Evolutionary conservation across 2,113 vertebrate genomes (phyloP), one percentile per base, ranked within the genome.

Genomic region (Leucopsar rothschildi): DNA sequence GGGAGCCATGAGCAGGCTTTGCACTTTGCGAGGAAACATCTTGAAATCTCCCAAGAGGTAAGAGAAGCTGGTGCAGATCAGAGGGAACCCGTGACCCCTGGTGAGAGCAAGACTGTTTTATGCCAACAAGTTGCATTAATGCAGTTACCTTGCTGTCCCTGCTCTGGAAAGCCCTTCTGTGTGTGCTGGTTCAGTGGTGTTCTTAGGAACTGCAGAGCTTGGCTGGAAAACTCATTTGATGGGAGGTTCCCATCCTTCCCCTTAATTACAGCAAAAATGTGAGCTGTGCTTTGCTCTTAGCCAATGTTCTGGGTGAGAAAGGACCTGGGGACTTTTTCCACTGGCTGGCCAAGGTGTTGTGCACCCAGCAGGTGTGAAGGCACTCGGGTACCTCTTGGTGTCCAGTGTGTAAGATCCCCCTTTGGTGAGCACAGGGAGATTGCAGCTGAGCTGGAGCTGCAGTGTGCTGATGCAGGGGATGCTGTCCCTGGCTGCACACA

Each of bases 41-140:
- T 99, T 65, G 98, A 99, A 66, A 99, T 99, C 95, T 99, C 99
- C 31, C 98, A 97, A 96, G 99, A 99, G 98, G 99, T 99, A 91
- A 98, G 97, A 94, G 61, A n/a, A 52, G 33, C 70, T 72, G 53
- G 13, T 28, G 77, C 18, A 40, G 27, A 17, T n/a, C 63, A 45
- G 37, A 79, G 77, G 39, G 29, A 75, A 8, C 47, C 15, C 17
- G 44, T 52, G 18, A 10, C 63, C 56, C 49, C 23, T 72, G 61
- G 5, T 65, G 84, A 69, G 77, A 87, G 29, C 76, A 49, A 29
- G 55, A 11, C 35, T 64, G 0, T 65, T 72, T 72, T 15, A 27
- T 78, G 21, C 35, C 69, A 59, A 0, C 28, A 33, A 60, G 5
- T 16, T 39, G 0, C 1, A 11, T 53, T 35, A 12, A 28, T 24